Conservation (phyloP, 2,888 invertebrate genomes). For the Andrena haemorrhoa region DNA sequence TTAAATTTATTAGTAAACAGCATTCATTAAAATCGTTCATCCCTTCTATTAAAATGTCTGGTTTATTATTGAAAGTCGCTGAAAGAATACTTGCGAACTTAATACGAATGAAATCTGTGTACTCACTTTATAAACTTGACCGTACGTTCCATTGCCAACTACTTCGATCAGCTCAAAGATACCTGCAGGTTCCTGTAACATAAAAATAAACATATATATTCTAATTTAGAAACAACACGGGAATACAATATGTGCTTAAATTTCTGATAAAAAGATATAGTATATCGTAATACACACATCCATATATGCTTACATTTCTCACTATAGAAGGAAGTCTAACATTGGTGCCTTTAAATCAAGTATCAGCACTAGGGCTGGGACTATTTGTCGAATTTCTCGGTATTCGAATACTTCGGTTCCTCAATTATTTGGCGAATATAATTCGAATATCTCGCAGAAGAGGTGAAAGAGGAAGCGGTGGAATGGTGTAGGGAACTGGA, state of each 20-base stretch:
- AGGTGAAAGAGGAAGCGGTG: too few relatives aligned
- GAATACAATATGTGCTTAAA: not conserved
- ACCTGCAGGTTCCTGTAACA: slow-evolving; percentile 98
- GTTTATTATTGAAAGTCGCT: not conserved
- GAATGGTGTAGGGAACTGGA: too few relatives aligned
- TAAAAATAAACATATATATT: slow-evolving; percentile 1
- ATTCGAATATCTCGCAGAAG: too few relatives aligned
- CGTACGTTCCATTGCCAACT: slow-evolving; percentile 99
- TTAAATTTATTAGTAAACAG: not conserved
- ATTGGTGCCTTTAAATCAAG: too few relatives aligned
- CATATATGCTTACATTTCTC: too few relatives aligned
- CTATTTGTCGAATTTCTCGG: too few relatives aligned
- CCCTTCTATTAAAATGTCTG: not conserved
- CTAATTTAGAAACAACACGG: not conserved
- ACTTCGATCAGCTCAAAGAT: slow-evolving; percentile 99
- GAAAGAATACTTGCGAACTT: not conserved
- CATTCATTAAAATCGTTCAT: not conserved
- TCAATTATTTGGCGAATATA: too few relatives aligned
- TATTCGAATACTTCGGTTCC: too few relatives aligned
- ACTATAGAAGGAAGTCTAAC: too few relatives aligned
- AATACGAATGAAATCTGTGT: not conserved
- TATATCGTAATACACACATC: not conserved
- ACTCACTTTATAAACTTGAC: slow-evolving; percentile 99
- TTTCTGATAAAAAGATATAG: not conserved
- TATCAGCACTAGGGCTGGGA: too few relatives aligned